A percentile compares a stretch with the other conserved stretches of the same genome.
Conservation (phyloP, 2,888 invertebrate species). For the Pheosia tremula region DNA sequence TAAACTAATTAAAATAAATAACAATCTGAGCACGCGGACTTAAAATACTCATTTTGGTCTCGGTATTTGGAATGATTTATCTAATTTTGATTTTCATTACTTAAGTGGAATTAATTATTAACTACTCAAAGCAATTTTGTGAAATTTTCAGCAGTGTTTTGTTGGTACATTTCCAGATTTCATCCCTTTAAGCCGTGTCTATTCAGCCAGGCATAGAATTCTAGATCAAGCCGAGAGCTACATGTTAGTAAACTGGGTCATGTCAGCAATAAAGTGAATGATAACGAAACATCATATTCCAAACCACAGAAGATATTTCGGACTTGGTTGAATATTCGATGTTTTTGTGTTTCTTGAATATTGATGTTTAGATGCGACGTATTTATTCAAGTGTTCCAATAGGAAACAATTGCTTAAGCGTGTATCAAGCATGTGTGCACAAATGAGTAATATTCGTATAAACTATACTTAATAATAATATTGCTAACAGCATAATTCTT, state of each 20-base stretch:
- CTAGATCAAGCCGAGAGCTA: constrained; percentile 25
- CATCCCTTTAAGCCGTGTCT: constrained; percentile 21
- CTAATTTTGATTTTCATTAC: constrained; percentile 11
- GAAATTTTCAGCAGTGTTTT: constrained; percentile 12
- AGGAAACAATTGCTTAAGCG: constrained; percentile 16
- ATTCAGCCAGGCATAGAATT: constrained; percentile 26
- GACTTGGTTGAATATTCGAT: neutral
- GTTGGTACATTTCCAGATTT: constrained; percentile 33
- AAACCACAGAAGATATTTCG: constrained; percentile 5
- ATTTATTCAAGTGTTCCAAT: constrained; percentile 10
- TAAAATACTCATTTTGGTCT: neutral
- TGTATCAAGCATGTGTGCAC: neutral
- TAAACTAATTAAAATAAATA: constrained; percentile 12
- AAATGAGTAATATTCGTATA: neutral
- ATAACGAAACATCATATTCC: constrained; percentile 12
- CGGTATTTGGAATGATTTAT: constrained; percentile 18
- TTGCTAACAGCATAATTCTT: too few species aligned
- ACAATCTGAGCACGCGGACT: neutral
- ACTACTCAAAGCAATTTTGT: too few species aligned
- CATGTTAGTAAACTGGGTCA: constrained; percentile 28
- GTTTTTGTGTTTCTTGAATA: neutral
- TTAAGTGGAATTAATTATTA: too few species aligned
- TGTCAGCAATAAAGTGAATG: constrained; percentile 20
- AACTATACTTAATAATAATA: too few species aligned
- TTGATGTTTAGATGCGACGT: neutral